Evolutionary conservation across 2,888 invertebrate species (phyloP), one percentile per base, ranked within the genome.

Genomic region (Agapostemon virescens): DNA sequence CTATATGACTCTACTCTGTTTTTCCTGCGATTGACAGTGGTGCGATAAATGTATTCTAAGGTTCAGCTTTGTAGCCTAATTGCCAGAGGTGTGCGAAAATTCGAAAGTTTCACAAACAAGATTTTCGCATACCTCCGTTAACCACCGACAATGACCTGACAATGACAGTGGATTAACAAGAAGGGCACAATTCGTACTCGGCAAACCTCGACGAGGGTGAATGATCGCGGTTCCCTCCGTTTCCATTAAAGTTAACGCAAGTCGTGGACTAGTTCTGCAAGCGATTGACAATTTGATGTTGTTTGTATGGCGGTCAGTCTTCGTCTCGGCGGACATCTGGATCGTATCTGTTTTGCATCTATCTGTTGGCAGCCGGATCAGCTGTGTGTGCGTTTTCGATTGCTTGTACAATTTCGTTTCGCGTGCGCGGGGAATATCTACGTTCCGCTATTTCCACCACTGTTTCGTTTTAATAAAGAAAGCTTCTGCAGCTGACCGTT

Each of bases 301-400:
- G 83, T 33, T 45, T 68, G 72, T 55, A 11, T 20, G 68, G 30
- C 71, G 69, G 68, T 84, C 83, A 84, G 79, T 81, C 79, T 86
- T 83, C 58, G 58, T 79, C 76, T 79, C 58, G 42, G 63, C 58
- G 52, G 64, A 84, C 71, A 72, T 38, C 17, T 77, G 63, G 40
- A 72, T 69, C 33, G 67, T 36, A 69, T 52, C 36, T 17, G 38
- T 80, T n/a, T 42, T 75, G 74, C 64, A 73, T 75, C 61, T 76
- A 30, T 64, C 33, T 71, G 52, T 30, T 52, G 38, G 30, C 55
- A 58, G 64, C 49, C 42, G 20, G 17, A 11, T 63, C 58, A 58
- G 20, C 61, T 71, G 73, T 85, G 73, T 85, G 82, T 86, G 83
- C 83, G 81, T 20, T 78, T 85, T 55, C 71, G 67, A 52, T 75